phyloP scores from a whole-genome alignment of 2,113 vertebrate species.

The Thryonomys swinderianus region DNA sequence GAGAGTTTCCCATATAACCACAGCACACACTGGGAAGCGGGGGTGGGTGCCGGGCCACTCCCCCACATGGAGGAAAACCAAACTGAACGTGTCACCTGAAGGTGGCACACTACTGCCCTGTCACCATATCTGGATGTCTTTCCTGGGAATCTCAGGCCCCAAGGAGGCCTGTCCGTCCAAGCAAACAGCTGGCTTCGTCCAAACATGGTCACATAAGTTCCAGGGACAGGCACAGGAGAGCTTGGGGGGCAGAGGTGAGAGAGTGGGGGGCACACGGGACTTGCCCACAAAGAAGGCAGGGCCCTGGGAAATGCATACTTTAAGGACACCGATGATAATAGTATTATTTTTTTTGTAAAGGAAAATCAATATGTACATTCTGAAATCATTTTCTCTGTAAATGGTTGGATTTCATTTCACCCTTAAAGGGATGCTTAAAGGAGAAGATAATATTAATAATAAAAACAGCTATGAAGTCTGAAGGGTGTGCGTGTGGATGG shows the following conservation, averaged over 20 bases:
- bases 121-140: background rate
- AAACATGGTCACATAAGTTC: background rate
- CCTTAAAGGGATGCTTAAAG: constrained; percentile 92
- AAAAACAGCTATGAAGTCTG: constrained; percentile 83
- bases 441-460: constrained; percentile 88
- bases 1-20: background rate
- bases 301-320: constrained; percentile 85
- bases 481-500: constrained; percentile 23
- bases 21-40: constrained; percentile 63
- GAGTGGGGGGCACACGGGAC: constrained; percentile 47
- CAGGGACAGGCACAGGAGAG: background rate
- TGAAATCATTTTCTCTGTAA: constrained; percentile 93
- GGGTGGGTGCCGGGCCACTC: background rate
- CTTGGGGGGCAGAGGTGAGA: background rate
- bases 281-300: constrained; percentile 66
- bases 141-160: background rate
- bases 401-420: constrained; percentile 93
- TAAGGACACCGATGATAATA: constrained; percentile 86
- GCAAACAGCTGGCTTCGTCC: background rate
- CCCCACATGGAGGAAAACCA: constrained; percentile 17
- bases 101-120: background rate
- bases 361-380: constrained; percentile 89
- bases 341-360: constrained; percentile 88
- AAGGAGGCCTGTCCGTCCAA: background rate
- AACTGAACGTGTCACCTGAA: constrained; percentile 35